Evolutionary conservation across 2,888 invertebrate species (phyloP).

Genomic region (Lasius fuliginosus): DNA sequence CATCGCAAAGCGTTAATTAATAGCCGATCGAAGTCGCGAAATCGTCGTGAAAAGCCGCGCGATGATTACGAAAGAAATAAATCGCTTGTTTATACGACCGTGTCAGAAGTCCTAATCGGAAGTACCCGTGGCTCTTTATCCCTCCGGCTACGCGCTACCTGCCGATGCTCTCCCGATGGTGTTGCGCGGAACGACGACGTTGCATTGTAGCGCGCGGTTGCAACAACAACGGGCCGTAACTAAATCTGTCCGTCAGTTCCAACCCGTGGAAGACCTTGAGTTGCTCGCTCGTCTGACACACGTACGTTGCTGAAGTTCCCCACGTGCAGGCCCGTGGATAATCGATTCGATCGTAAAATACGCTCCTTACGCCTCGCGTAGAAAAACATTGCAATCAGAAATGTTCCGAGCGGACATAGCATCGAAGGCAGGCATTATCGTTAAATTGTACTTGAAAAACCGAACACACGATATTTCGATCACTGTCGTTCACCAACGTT

Average conservation of each 20-base stretch:
- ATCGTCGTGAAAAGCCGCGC: constrained; percentile 7
- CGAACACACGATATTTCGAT: constrained; percentile 47
- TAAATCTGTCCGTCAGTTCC: constrained; percentile 73
- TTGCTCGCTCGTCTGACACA: constrained; percentile 73
- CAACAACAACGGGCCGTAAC: constrained; percentile 72
- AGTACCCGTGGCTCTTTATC: constrained; percentile 65
- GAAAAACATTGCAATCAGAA: constrained; percentile 58
- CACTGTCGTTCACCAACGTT: constrained; percentile 38
- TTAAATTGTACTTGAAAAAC: constrained; percentile 51
- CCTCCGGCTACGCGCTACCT: constrained; percentile 60
- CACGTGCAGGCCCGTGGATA: constrained; percentile 79
- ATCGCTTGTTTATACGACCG: constrained; percentile 54
- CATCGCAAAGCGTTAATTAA: constrained; percentile 20
- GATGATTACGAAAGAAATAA: constrained; percentile 52
- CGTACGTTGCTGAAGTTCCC: constrained; percentile 77
- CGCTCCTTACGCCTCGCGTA: constrained; percentile 73
- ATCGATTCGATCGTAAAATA: constrained; percentile 81
- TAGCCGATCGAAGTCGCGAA: neutral
- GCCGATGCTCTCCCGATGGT: constrained; percentile 24
- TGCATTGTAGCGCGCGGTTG: constrained; percentile 61
- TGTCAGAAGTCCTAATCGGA: constrained; percentile 55
- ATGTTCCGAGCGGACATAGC: constrained; percentile 39
- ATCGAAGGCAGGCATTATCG: constrained; percentile 51
- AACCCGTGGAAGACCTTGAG: constrained; percentile 78
- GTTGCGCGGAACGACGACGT: constrained; percentile 51